phyloP scores from a whole-genome alignment of 2,888 invertebrate genomes.

The Slavum lentiscoides region DNA sequence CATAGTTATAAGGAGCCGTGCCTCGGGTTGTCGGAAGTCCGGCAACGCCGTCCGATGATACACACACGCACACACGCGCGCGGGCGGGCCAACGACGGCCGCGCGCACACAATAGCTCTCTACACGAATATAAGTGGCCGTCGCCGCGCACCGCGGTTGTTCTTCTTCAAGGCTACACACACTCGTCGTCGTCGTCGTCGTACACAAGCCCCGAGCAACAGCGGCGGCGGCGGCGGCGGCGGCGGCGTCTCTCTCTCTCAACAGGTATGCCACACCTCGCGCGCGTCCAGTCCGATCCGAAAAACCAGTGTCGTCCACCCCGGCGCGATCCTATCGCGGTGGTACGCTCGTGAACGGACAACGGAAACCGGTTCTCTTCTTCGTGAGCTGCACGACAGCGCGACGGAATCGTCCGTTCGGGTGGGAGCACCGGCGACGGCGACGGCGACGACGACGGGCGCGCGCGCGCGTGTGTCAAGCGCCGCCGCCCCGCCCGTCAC shows the following conservation, averaged over 20 bases:
- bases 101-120: conserved; percentile 23
- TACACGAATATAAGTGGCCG: conserved; percentile 41
- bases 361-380: conserved; percentile 52
- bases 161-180: conserved; percentile 51
- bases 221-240: not conserved
- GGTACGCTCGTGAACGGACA: not conserved
- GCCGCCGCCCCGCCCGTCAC: conserved; percentile 46
- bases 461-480: conserved; percentile 39
- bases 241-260: conserved; percentile 34
- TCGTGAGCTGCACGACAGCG: conserved; percentile 24
- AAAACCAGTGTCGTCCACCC: conserved; percentile 53
- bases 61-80: not conserved
- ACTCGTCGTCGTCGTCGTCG: conserved; percentile 15
- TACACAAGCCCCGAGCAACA: not conserved
- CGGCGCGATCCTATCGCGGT: conserved; percentile 24
- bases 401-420: not conserved
- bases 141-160: conserved; percentile 35
- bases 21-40: conserved; percentile 46
- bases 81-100: conserved; percentile 9
- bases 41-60: conserved; percentile 42
- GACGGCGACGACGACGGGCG: conserved; percentile 38
- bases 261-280: conserved; percentile 54
- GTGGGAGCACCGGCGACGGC: conserved; percentile 16
- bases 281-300: conserved; percentile 52
- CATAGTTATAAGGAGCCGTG: conserved; percentile 23